Conservation (phyloP, 35 echinoderm and acorn worm genomes). For the Ophiothrix spiculata region DNA sequence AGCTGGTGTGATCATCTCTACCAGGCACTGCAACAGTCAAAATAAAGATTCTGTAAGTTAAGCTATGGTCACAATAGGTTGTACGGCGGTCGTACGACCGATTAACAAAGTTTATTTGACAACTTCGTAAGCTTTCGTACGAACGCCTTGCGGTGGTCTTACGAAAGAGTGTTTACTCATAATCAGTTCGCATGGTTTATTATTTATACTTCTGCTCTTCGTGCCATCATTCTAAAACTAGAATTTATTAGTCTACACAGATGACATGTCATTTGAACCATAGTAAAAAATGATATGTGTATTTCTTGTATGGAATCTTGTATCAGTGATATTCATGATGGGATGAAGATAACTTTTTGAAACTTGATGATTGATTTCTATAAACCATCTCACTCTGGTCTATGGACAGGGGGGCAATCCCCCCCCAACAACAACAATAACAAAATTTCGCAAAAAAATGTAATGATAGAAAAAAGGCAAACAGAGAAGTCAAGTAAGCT, state of each 20-base stretch:
- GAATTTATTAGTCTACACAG: not conserved
- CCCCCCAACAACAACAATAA: not conserved
- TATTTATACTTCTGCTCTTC: too few species aligned
- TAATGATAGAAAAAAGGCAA: not conserved
- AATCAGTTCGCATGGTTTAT: too few species aligned
- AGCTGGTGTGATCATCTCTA: slow-evolving; percentile 52
- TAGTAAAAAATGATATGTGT: not conserved
- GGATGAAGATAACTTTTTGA: not conserved
- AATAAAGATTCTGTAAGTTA: not conserved
- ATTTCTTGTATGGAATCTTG: too few species aligned
- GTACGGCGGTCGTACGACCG: too few species aligned
- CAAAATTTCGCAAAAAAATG: not conserved
- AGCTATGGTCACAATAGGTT: too few species aligned
- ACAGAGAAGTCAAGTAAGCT: not conserved
- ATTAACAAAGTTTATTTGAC: too few species aligned
- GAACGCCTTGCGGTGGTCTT: too few species aligned
- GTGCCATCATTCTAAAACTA: not conserved
- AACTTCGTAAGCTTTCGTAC: too few species aligned
- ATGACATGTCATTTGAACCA: not conserved
- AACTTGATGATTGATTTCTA: not conserved
- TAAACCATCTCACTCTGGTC: not conserved
- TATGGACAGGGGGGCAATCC: not conserved
- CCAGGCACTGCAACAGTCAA: slow-evolving; percentile 53
- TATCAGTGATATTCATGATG: not conserved
- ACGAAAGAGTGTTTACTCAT: too few species aligned